Evolutionary conservation across 2,888 invertebrate genomes (phyloP).

Genomic region (Morinoia aosen): DNA sequence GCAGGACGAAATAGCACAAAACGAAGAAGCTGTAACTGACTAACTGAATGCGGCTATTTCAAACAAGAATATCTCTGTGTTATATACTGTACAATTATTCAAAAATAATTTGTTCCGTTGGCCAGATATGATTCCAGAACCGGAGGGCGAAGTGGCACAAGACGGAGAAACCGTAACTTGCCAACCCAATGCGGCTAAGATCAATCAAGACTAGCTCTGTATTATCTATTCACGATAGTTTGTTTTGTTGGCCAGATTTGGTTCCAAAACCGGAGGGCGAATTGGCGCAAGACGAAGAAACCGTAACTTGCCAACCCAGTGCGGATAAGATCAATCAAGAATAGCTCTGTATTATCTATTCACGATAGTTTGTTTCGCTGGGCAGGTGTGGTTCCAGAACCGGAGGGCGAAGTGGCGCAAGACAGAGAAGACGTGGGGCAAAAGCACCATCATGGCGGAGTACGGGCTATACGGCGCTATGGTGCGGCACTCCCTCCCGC

Average conservation of each 20-base stretch:
- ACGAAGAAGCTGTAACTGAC: slow-evolving; percentile 90
- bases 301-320: too few relatives aligned
- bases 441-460: slow-evolving; percentile 99
- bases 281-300: slow-evolving; percentile 99
- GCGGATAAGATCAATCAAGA: slow-evolving; percentile 98
- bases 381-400: slow-evolving; percentile 99
- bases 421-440: slow-evolving; percentile 99
- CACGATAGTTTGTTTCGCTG: background rate
- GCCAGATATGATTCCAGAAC: too few relatives aligned
- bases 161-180: too few relatives aligned
- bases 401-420: slow-evolving; percentile 99
- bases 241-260: slow-evolving; percentile 82
- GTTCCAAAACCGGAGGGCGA: slow-evolving; percentile 98
- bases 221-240: too few relatives aligned
- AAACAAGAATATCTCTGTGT: too few relatives aligned
- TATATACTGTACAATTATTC: too few relatives aligned
- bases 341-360: background rate
- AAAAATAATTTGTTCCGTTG: too few relatives aligned
- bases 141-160: too few relatives aligned
- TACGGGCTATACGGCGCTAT: slow-evolving; percentile 99
- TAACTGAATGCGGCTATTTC: too few relatives aligned
- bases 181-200: too few relatives aligned
- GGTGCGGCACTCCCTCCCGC: slow-evolving; percentile 98
- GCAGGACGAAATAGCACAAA: slow-evolving; percentile 98
- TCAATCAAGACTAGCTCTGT: too few relatives aligned